phyloP scores from a whole-genome alignment of 2,797 vertebrate species.

The Phaenicophaeus curvirostris region DNA sequence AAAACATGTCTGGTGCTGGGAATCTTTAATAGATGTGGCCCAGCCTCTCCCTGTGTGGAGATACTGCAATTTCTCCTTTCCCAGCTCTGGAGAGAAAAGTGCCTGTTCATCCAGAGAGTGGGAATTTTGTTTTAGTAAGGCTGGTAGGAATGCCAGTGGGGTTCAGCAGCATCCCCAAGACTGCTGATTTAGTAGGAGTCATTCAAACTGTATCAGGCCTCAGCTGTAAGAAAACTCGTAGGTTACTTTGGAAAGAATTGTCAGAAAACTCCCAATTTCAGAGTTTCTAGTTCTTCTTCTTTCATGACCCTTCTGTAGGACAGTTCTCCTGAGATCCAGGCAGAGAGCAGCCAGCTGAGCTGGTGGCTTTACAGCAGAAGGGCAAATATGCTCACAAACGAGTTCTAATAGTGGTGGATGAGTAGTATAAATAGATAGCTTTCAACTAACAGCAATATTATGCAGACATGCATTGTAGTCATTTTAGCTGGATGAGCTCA shows the following conservation, averaged over 20 bases:
- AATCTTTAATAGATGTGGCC: background rate
- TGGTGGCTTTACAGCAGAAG: background rate
- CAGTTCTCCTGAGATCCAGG: background rate
- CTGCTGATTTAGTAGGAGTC: background rate
- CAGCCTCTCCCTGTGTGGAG: background rate
- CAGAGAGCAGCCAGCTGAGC: background rate
- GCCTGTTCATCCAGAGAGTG: background rate
- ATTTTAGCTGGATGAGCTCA: constrained; percentile 44
- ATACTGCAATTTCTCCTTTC: background rate
- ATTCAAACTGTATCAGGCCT: background rate
- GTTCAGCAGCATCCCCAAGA: background rate
- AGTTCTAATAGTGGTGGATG: background rate
- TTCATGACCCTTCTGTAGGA: background rate
- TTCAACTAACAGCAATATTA: background rate
- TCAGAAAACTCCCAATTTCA: background rate
- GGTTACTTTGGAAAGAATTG: background rate
- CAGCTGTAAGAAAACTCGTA: background rate
- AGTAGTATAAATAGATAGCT: constrained; percentile 10
- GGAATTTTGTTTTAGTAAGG: background rate
- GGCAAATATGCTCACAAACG: background rate
- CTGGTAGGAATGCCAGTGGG: background rate
- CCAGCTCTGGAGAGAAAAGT: background rate
- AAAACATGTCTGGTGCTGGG: background rate
- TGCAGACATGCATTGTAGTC: background rate
- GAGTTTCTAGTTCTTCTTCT: background rate